These are phyloP conservation scores for Tragulus kanchil DNA, from an alignment of 2,113 vertebrate genomes.

Conservation along the genomic window DNA sequence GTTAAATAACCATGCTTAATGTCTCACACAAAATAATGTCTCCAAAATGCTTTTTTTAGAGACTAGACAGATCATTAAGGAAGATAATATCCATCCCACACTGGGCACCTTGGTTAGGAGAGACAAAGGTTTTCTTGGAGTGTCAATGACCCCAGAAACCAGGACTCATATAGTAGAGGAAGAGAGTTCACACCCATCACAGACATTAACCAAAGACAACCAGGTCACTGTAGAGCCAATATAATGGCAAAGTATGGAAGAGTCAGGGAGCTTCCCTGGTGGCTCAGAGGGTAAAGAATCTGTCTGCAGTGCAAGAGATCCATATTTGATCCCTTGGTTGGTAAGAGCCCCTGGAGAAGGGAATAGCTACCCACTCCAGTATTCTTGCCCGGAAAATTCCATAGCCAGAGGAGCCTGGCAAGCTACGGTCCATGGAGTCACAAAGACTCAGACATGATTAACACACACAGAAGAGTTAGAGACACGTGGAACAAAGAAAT, in stretches of 20 bases:
- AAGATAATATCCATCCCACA: background rate
- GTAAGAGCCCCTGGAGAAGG: too few species aligned
- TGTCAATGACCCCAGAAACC: background rate
- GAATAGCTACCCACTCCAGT: too few species aligned
- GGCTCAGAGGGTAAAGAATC: too few species aligned
- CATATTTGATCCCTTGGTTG: too few species aligned
- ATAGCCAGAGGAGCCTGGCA: too few species aligned
- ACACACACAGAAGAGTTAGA: background rate
- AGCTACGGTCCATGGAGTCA: too few species aligned
- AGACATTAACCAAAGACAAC: background rate
- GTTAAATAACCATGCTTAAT: background rate
- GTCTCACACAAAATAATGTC: background rate
- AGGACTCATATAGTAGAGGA: background rate
- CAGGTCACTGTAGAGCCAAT: background rate
- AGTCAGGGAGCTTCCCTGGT: too few species aligned
- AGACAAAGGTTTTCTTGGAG: background rate
- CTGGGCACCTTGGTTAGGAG: background rate
- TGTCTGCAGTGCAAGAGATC: too few species aligned
- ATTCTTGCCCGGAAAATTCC: too few species aligned
- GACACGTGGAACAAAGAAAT: background rate
- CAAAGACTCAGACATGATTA: too few species aligned
- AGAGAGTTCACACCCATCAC: background rate
- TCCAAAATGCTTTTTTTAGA: background rate
- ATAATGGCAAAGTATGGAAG: background rate
- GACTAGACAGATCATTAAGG: background rate